phyloP scores from a whole-genome alignment of 2,888 invertebrate species.

The Cosmopolites sordidus region DNA sequence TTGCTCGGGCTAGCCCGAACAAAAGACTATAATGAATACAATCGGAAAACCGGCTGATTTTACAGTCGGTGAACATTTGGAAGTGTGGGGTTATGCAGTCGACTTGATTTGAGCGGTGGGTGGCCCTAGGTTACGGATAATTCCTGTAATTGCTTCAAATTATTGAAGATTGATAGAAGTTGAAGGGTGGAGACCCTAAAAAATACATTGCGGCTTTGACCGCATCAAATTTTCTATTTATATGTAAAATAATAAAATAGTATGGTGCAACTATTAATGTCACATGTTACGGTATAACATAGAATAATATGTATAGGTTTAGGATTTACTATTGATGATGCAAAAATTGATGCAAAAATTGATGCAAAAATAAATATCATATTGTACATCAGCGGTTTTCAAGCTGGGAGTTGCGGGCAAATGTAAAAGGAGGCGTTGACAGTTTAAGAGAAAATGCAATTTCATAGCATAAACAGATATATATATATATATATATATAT shows the following conservation, averaged over 20 bases:
- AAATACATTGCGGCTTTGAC: slow-evolving; percentile 8
- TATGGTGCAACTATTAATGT: too few species aligned
- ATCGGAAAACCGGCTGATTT: slow-evolving; percentile 39
- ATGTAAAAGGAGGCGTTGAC: too few species aligned
- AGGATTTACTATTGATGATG: too few species aligned
- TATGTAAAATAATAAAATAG: slow-evolving; percentile 11
- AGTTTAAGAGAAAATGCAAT: too few species aligned
- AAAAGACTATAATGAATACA: slow-evolving; percentile 39
- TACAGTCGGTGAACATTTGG: slow-evolving; percentile 34
- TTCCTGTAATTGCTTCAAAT: slow-evolving; percentile 24
- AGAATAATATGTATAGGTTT: too few species aligned
- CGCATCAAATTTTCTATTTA: slow-evolving; percentile 8
- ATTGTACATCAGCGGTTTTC: too few species aligned
- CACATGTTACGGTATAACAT: too few species aligned
- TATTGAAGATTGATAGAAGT: slow-evolving; percentile 2
- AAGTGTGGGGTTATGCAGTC: slow-evolving; percentile 17
- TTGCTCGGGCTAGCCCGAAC: slow-evolving; percentile 34
- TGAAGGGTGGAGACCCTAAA: slow-evolving; percentile 6
- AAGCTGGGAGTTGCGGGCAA: too few species aligned
- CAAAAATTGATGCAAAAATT: too few species aligned
- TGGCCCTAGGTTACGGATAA: slow-evolving; percentile 13
- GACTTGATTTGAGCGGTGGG: slow-evolving; percentile 16
- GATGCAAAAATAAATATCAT: too few species aligned
- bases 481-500: too few species aligned
- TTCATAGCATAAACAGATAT: too few species aligned